Conservation (phyloP, 1,140 invertebrate species). For the Pantala flavescens region DNA sequence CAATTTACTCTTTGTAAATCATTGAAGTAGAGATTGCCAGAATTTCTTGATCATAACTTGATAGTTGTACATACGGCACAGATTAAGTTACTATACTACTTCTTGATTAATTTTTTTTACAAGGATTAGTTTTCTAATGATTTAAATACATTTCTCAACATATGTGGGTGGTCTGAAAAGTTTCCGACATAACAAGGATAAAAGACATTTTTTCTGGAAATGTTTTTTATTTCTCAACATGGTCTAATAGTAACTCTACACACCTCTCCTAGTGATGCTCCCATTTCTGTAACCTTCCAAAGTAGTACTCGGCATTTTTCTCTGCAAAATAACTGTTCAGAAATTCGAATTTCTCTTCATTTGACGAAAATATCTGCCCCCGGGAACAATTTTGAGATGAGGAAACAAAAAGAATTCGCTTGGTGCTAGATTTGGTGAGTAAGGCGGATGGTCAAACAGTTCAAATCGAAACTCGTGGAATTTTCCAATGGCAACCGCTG, state of each 20-base stretch:
- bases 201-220: not conserved
- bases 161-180: not conserved
- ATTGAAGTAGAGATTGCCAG: too few relatives aligned
- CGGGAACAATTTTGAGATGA: conserved; percentile 13
- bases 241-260: conserved; percentile 13
- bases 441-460: conserved; percentile 37
- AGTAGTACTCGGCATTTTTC: conserved; percentile 12
- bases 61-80: too few relatives aligned
- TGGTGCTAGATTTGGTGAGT: conserved; percentile 35
- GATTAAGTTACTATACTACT: too few relatives aligned
- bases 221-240: conserved; percentile 12
- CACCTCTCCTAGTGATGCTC: conserved; percentile 11
- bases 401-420: conserved; percentile 33
- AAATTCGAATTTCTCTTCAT: not conserved
- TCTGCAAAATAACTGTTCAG: conserved; percentile 16
- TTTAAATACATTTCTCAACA: not conserved
- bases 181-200: not conserved
- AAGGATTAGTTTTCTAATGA: too few relatives aligned
- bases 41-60: too few relatives aligned
- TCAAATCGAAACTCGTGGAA: conserved; percentile 32
- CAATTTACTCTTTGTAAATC: too few relatives aligned
- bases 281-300: not conserved
- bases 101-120: too few relatives aligned
- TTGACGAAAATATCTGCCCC: not conserved
- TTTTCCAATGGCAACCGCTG: conserved; percentile 26